Conservation (phyloP, 2,113 vertebrate species). For the Melanotaenia duboulayi region DNA sequence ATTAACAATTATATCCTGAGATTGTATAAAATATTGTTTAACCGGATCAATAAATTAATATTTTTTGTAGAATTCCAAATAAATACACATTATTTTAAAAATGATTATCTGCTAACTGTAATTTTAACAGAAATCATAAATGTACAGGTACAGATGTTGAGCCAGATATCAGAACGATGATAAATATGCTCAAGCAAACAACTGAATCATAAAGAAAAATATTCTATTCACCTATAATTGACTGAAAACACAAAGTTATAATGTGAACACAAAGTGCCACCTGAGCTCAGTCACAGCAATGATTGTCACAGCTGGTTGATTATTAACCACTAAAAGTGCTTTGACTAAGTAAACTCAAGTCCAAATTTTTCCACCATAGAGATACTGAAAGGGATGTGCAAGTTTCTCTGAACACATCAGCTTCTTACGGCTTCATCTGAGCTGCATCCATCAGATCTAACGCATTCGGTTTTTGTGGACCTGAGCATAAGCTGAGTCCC, state of each 20-base stretch:
- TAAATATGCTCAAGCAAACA: not conserved
- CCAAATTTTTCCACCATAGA: not conserved
- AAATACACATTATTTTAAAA: too few species aligned
- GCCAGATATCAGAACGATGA: not conserved
- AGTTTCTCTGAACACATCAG: not conserved
- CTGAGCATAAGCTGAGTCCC: accelerated
- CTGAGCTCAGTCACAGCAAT: not conserved
- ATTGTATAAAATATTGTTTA: not conserved
- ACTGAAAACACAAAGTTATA: not conserved
- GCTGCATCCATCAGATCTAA: not conserved
- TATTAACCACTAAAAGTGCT: conserved; percentile 44
- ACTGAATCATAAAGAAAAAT: not conserved
- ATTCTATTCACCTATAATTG: not conserved
- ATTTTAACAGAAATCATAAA: not conserved
- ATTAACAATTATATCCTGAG: not conserved
- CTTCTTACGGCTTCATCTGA: not conserved
- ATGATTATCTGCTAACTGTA: not conserved
- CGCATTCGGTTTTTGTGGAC: accelerated
- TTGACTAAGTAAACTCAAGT: not conserved
- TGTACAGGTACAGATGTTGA: not conserved
- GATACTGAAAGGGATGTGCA: not conserved
- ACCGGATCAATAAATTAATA: too few species aligned
- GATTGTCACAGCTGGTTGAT: conserved; percentile 21
- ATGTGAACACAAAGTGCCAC: not conserved
- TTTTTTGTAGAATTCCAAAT: too few species aligned